Evolutionary conservation across 1,140 invertebrate genomes (phyloP).

Genomic region (Conus ventricosus): DNA sequence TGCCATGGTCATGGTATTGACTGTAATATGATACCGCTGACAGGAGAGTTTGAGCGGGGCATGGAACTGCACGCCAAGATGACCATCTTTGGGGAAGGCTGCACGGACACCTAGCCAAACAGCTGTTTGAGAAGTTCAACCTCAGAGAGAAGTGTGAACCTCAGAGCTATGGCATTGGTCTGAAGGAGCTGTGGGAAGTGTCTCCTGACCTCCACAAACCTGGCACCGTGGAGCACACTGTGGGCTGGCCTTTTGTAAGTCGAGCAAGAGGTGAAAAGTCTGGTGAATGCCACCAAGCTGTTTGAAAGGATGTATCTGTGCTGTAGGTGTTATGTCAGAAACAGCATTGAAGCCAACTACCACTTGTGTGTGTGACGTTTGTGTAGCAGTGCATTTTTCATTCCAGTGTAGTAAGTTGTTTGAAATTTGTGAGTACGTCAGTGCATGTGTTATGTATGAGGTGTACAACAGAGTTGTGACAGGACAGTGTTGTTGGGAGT

Average conservation of each 20-base stretch:
- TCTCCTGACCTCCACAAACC: conserved; percentile 90
- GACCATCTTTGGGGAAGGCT: conserved; percentile 99
- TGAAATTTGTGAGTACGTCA: too few species aligned
- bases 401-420: too few species aligned
- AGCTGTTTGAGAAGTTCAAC: conserved; percentile 89
- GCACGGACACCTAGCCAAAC: conserved; percentile 98
- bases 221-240: conserved; percentile 95
- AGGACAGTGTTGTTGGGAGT: too few species aligned
- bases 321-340: too few species aligned
- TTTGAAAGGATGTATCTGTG: too few species aligned
- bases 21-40: not conserved
- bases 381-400: too few species aligned
- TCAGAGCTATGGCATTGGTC: conserved; percentile 98
- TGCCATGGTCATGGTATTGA: not conserved
- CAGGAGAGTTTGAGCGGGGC: conserved; percentile 92
- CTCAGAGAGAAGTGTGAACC: conserved; percentile 89
- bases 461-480: too few species aligned
- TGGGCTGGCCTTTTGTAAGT: conserved; percentile 95
- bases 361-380: too few species aligned
- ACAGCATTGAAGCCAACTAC: too few species aligned
- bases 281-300: too few species aligned
- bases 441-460: too few species aligned
- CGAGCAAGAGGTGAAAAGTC: not conserved
- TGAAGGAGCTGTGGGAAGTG: conserved; percentile 99
- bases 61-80: conserved; percentile 99